Evolutionary conservation across 64 coral and sea anemone species (phyloP), one percentile per base, ranked within the genome.

Genomic region (Astreopora myriophthalma): DNA sequence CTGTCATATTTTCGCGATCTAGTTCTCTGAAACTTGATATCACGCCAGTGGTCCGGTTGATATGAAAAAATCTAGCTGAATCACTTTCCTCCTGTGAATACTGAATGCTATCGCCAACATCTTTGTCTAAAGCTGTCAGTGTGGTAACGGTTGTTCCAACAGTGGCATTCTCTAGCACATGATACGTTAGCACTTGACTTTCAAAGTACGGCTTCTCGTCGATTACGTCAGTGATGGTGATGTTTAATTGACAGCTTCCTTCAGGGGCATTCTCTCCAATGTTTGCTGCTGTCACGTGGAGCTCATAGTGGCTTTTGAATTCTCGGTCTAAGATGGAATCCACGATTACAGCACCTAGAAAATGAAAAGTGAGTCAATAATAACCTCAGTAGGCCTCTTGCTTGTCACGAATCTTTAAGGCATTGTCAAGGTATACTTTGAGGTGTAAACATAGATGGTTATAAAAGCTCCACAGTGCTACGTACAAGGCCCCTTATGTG

Each of bases 191-290:
- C 10, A 76, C 74, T 20, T 85, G 5, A 8, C 83, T 75, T 16
- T 30, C 63, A 72, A 96, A 99, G 55, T 39, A 93, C 0, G 97
- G 97, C 25, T 90, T 95, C 60, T 99, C 94, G 33, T 99, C 97
- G 26, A 96, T 93, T n/a, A 99, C 84, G 67, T 99, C 97, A 33
- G 90, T 87, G 39, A 99, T 87, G 11, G 94, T 93, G 25, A 99
- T 95, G 40, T 90, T 86, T 3, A 96, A 65, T 64, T 94, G 91
- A 36, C 89, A 84, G 7, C 25, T 13, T 38, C 86, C 88, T 49
- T 96, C 95, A 12, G 46, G 46, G 19, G 76, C 23, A 68, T 80
- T 86, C 23, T 80, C 52, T 29, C 90, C 92, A 25, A 96, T 94
- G 64, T 96, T 96, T 19, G 91, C 87, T 16, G 91, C 95, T 14